Percentiles rank a stretch among this genome's conserved stretches.
Evolutionary conservation across 1,140 invertebrate genomes (phyloP).

Genomic region (Hesperophylax magnus): DNA sequence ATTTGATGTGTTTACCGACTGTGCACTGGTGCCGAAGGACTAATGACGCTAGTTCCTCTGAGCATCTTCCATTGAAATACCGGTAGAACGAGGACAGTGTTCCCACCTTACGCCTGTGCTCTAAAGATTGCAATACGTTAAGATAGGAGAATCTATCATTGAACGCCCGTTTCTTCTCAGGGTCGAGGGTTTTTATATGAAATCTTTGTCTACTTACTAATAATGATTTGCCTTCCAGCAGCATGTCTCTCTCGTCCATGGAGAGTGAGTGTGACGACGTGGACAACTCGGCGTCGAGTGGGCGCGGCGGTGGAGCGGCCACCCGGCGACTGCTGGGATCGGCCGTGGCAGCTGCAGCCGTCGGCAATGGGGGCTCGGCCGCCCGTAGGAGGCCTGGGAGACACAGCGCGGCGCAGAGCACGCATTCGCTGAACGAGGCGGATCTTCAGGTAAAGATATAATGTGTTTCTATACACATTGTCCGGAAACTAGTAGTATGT

Average conservation of each 20-base stretch:
- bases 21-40: too few species aligned
- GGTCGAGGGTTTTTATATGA: too few species aligned
- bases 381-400: slow-evolving; percentile 56
- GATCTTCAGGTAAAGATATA: slow-evolving; percentile 75
- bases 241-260: slow-evolving; percentile 81
- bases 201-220: too few species aligned
- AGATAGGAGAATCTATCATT: too few species aligned
- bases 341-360: slow-evolving; percentile 62
- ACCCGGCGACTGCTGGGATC: slow-evolving; percentile 61
- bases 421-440: slow-evolving; percentile 88
- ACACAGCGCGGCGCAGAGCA: slow-evolving; percentile 70
- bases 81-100: too few species aligned
- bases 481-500: too few species aligned
- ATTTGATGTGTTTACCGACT: too few species aligned
- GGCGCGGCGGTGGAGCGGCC: slow-evolving; percentile 36
- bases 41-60: too few species aligned
- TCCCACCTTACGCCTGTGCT: too few species aligned
- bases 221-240: slow-evolving; percentile 59
- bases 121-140: too few species aligned
- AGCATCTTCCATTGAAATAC: too few species aligned
- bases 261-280: slow-evolving; percentile 79
- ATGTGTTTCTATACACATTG: background rate
- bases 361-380: slow-evolving; percentile 32
- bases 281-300: slow-evolving; percentile 68
- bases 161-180: too few species aligned